A percentile compares a stretch with the other conserved stretches of the same genome.
These are phyloP conservation scores for Temnothorax curvispinosus DNA, from an alignment of 1,140 invertebrate genomes.

Conservation along the genomic window DNA sequence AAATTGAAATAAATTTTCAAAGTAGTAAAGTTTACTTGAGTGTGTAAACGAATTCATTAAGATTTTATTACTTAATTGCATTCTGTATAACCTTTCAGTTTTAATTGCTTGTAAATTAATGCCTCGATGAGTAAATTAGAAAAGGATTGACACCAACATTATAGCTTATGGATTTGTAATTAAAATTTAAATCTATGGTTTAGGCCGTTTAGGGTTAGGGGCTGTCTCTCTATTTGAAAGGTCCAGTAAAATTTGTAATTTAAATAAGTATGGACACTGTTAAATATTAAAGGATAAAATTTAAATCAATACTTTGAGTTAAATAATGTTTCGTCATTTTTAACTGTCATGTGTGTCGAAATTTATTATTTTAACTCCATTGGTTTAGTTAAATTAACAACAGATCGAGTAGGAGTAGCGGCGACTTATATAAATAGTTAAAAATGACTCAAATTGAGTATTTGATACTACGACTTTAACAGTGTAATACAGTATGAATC, in stretches of 20 bases:
- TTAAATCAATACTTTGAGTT: no score
- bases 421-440: no score
- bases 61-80: background rate
- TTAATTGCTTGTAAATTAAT: conserved; percentile 1
- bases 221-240: background rate
- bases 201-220: background rate
- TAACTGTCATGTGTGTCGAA: no score
- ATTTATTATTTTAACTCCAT: no score
- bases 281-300: no score
- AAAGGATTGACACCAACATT: background rate
- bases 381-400: no score
- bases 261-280: background rate
- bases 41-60: no score
- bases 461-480: no score
- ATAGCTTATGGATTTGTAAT: background rate
- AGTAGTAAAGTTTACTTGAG: background rate
- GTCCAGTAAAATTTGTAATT: background rate
- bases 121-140: background rate
- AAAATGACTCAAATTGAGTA: no score
- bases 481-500: background rate
- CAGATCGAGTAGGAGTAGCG: no score
- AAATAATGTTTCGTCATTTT: no score
- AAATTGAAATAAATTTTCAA: background rate
- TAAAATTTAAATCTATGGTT: background rate
- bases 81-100: background rate